phyloP scores from a whole-genome alignment of 2,797 vertebrate species.

The Macrochelys suwanniensis region DNA sequence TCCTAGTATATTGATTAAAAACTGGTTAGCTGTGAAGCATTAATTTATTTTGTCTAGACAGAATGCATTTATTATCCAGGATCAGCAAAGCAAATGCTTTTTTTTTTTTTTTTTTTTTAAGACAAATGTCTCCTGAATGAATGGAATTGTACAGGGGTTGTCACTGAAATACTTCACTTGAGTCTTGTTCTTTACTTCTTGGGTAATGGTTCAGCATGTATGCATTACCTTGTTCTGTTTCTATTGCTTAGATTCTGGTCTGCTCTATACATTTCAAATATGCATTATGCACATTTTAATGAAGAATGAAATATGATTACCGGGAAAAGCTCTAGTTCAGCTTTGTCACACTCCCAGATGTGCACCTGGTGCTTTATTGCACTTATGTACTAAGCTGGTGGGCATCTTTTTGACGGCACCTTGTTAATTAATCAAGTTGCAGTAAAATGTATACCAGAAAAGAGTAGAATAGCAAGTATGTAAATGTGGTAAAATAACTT shows the following conservation, averaged over 20 bases:
- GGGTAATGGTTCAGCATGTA: constrained; percentile 37
- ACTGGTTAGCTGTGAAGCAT: constrained; percentile 45
- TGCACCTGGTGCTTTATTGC: constrained; percentile 84
- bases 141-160: constrained; percentile 25
- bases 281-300: constrained; percentile 74
- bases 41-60: constrained; percentile 64
- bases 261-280: constrained; percentile 72
- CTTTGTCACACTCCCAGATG: constrained; percentile 82
- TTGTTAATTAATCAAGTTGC: constrained; percentile 67
- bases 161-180: background rate
- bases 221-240: constrained; percentile 52
- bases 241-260: constrained; percentile 65
- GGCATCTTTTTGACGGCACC: constrained; percentile 50
- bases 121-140: constrained; percentile 15
- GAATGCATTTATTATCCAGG: constrained; percentile 45
- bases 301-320: constrained; percentile 82
- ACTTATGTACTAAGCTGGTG: constrained; percentile 63
- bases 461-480: constrained; percentile 18
- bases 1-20: constrained; percentile 60
- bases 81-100: constrained; percentile 36
- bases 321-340: constrained; percentile 63
- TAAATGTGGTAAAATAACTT: constrained; percentile 48
- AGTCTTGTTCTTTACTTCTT: constrained; percentile 26
- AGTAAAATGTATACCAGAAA: background rate
- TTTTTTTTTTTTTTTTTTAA: constrained; percentile 17